These are phyloP conservation scores for Ferrisia virgata DNA, from an alignment of 2,888 invertebrate genomes.

Conservation along the genomic window DNA sequence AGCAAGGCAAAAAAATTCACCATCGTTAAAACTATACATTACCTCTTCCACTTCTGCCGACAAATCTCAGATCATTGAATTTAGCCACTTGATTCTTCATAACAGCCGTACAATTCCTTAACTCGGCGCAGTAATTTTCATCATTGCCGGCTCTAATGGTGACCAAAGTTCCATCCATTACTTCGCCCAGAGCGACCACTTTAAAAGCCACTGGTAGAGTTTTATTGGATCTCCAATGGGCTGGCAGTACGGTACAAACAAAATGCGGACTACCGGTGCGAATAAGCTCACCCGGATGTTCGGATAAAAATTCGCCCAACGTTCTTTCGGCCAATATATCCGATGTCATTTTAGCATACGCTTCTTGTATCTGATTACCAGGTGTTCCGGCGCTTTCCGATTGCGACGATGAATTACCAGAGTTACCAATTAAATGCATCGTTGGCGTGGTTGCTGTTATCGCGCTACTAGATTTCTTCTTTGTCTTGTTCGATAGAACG, in stretches of 20 bases:
- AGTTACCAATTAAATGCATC: conserved; percentile 43
- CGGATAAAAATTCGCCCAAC: conserved; percentile 79
- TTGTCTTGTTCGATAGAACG: background rate
- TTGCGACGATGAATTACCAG: conserved; percentile 43
- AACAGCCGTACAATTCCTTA: conserved; percentile 89
- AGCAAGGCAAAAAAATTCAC: background rate
- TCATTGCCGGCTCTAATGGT: conserved; percentile 96
- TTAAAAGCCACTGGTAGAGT: conserved; percentile 96
- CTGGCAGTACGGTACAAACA: conserved; percentile 90
- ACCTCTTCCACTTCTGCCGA: conserved; percentile 98
- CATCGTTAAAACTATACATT: conserved; percentile 59
- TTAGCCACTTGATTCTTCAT: conserved; percentile 99
- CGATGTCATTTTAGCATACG: conserved; percentile 84
- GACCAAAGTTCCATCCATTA: conserved; percentile 93
- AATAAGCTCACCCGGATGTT: conserved; percentile 88
- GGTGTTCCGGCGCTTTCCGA: conserved; percentile 44
- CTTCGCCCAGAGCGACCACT: conserved; percentile 89
- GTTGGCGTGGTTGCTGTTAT: too few relatives aligned
- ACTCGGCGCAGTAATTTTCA: conserved; percentile 94
- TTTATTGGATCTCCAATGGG: conserved; percentile 98
- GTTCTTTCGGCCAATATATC: conserved; percentile 85
- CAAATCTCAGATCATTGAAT: conserved; percentile 97
- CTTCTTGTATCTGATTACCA: conserved; percentile 67
- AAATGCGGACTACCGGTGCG: conserved; percentile 91
- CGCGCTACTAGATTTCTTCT: conserved; percentile 3